Base-by-base conservation (phyloP, 1,140 invertebrate genomes). In the Battus philenor region DNA sequence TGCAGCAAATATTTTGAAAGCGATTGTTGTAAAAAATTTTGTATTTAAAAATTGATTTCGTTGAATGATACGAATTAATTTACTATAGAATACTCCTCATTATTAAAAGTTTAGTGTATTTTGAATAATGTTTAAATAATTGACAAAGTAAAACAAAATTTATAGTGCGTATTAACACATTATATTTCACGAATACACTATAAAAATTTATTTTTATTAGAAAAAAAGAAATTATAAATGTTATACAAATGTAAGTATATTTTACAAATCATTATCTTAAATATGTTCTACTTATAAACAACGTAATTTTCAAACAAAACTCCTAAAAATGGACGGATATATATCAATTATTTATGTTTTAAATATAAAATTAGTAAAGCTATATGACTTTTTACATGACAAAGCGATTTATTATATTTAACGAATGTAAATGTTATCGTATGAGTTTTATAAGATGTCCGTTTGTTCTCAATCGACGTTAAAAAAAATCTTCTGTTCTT, bases 371-470 rank as follows among this genome's bases (percentile, higher is more conserved):
- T 81, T 81, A 81, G 72, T 81, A 84, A 75, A 79, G 75, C 76
- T 80, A 61, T 70, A 68, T 73, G 75, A 78, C 76, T 81, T 81
- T 80, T 75, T 81, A 81, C 80, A 81, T 60, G 53, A 61, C 47
- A 59, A 69, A 59, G 74, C 59, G 63, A 78, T 54, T 66, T 55
- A 62, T 54, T 53, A 59, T 66, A 59, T 58, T 63, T 70, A 65
- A 68, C 65, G 53, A 49, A 48, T 47, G 49, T 44, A 3, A 41
- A 47, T 52, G 60, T 64, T 61, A 68, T 65, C 50, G 34, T 60
- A 59, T 61, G 54, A 55, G 59, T 55, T 58, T 58, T n/a, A 27
- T 27, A 17, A 11, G 26, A 41, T 41, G 13, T 41, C 10, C 12
- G 12, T 30, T 6, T 30, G 6, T 11, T 30, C n/a, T 27, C 29